These are phyloP conservation scores for Boleophthalmus pectinirostris DNA, from an alignment of 2,113 vertebrate species.

Conservation along the genomic window DNA sequence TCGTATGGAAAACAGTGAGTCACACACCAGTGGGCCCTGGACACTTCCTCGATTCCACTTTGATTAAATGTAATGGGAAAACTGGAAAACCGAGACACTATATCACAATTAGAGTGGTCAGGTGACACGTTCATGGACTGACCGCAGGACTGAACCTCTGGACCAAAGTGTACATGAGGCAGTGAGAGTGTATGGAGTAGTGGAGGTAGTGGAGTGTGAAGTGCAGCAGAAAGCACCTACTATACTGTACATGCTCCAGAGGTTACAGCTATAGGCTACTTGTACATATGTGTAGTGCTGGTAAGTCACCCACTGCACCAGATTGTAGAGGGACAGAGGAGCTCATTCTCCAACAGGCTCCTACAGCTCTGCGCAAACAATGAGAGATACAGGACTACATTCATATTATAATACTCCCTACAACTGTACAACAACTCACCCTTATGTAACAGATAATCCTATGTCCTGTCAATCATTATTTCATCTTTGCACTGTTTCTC, in stretches of 20 bases:
- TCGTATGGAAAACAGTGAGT: background rate
- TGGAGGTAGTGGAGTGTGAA: background rate
- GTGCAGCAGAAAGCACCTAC: background rate
- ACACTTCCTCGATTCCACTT: background rate
- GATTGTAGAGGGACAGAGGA: too few relatives aligned
- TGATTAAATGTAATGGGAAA: background rate
- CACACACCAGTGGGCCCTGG: background rate
- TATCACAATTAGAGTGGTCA: background rate
- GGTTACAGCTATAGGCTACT: background rate
- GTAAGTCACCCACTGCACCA: too few relatives aligned
- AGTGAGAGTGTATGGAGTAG: background rate
- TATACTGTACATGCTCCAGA: background rate
- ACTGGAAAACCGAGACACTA: background rate
- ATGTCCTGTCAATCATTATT: too few relatives aligned
- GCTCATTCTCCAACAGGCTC: too few relatives aligned
- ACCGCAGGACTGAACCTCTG: background rate
- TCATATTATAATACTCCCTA: too few relatives aligned
- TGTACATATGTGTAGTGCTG: background rate
- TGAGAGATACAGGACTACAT: too few relatives aligned
- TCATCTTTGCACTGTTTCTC: too few relatives aligned
- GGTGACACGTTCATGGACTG: background rate
- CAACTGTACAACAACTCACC: too few relatives aligned
- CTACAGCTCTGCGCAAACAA: too few relatives aligned
- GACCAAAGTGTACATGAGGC: background rate
- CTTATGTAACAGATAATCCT: too few relatives aligned